Evolutionary conservation across 2,888 invertebrate species (phyloP), one percentile per base, ranked within the genome.

Genomic region (Heliconius ismenius): DNA sequence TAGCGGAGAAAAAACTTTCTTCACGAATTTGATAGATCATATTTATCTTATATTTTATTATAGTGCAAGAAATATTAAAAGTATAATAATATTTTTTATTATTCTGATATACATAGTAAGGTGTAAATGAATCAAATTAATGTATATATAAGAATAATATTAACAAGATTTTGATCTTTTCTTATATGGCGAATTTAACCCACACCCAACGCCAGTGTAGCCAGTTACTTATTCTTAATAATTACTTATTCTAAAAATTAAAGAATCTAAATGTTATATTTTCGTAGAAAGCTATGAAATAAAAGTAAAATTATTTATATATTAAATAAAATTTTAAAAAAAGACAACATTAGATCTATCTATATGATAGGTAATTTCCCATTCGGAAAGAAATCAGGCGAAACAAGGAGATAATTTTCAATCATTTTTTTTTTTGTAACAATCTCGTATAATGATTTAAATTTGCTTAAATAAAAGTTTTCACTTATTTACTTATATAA

Each of bases 1-100:
- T 26, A 67, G 39, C 65, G 49, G n/a, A 72, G 36, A 39, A 72
- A 28, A 36, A 76, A 72, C 13, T 58, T 64, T 54, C 28, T 68
- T 69, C n/a, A 60, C 49, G 60, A 36, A 65, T 65, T 65, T 36
- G 21, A 13, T 4, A n/a, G n/a, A 36, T 18, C 9, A 9, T 15
- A 21, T 63, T 54, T 32, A 54, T 9, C 9, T 54, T 3, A 54
- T 49, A 2, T 18, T 49, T 43, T 15, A 54, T 54, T n/a, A 3
- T 21, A 54, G 21, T 9, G 18, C 2, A 54, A 9, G 21, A 10
- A 54, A n/a, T 63, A 10, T 63, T 28, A 32, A 63, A 32, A 63
- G 9, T 18, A 32, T 28, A 32, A 32, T 28, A 4, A 63, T 28
- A 28, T 62, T 6, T 28, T 32, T 63, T 26, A 24, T 26, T 13